Evolutionary conservation across 2,888 invertebrate genomes (phyloP), one percentile per base, ranked within the genome.

Genomic region (Clanis bilineata): DNA sequence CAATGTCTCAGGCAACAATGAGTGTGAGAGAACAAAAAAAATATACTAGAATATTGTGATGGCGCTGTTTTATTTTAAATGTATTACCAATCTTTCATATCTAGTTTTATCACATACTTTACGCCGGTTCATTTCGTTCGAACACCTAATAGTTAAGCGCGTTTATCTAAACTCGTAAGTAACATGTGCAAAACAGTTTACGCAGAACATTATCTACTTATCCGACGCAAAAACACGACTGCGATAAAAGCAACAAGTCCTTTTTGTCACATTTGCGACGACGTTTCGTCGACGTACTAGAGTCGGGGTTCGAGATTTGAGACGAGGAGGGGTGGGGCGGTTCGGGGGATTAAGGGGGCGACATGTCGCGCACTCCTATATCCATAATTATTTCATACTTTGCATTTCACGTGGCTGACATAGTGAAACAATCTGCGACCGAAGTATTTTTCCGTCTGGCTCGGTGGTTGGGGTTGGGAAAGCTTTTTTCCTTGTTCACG

Each of bases 341-440:
- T 39, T 39, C 21, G 58, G 63, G 67, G 65, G 65, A 57, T 54
- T 12, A 54, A 36, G 51, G 25, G 25, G 57, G 66, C 67, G 67
- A 79, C 76, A 77, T 81, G 82, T 83, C 80, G 80, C 76, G 81
- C 76, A 78, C 84, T 79, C 79, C 78, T 80, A 71, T 79, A 78
- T 79, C 80, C 82, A 85, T 90, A 89, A 90, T 90, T 90, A 90
- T 90, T 90, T 88, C 88, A 87, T 89, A 85, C 86, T 85, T 83
- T 82, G 82, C 82, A 80, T 86, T 83, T 82, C 77, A 79, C 81
- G 75, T 83, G 78, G 74, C 47, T 71, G 81, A 74, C 79, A 82
- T 76, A 79, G 69, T 71, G 81, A 84, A 87, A 86, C 86, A 86
- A 88, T 88, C 82, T 83, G 76, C 75, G 73, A 74, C 70, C 71